Conservation (phyloP, 2,797 vertebrate species). For the Chromobotia macracanthus region DNA sequence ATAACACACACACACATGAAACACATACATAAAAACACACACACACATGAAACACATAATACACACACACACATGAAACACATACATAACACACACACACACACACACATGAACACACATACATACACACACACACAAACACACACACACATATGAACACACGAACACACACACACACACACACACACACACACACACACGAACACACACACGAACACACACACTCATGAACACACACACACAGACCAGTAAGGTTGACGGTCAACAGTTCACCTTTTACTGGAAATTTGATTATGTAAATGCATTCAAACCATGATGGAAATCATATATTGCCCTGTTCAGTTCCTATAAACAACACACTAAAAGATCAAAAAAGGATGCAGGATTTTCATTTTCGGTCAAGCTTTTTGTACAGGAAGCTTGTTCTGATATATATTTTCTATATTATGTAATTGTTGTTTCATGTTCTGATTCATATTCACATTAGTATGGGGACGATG, state of each 20-base stretch:
- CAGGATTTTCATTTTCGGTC: not conserved
- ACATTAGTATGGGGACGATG: not conserved
- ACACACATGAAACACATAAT: no score
- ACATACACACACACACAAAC: no score
- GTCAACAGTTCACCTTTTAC: constrained; percentile 15
- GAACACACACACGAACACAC: constrained; percentile 1
- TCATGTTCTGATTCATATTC: not conserved
- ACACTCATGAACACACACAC: not conserved
- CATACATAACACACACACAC: no score
- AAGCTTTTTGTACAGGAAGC: not conserved
- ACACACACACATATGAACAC: no score
- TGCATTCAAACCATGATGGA: constrained; percentile 48
- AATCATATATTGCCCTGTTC: not conserved
- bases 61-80: no score
- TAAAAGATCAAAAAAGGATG: no score
- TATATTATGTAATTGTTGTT: not conserved
- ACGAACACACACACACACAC: no score
- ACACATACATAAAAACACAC: no score
- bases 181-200: no score
- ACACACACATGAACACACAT: constrained; percentile 54
- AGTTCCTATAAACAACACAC: not conserved
- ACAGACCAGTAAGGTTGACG: not conserved
- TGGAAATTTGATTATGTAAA: constrained; percentile 56
- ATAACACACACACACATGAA: no score
- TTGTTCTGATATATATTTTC: not conserved